phyloP scores from a whole-genome alignment of 2,113 vertebrate genomes.

The Chamaetylas fuelleborni region DNA sequence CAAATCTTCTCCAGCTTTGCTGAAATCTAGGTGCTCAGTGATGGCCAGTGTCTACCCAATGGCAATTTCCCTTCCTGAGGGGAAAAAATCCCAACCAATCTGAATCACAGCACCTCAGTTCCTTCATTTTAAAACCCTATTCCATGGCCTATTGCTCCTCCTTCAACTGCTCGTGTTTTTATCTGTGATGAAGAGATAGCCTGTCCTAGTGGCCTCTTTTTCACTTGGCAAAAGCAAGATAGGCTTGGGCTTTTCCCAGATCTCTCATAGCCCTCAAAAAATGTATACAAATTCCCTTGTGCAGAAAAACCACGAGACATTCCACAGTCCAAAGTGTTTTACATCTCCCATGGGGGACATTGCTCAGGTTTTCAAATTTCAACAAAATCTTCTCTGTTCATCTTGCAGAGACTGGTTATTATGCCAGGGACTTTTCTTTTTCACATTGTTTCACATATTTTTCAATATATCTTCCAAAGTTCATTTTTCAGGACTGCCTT shows the following conservation, averaged over 20 bases:
- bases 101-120: neutral
- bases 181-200: neutral
- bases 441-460: neutral
- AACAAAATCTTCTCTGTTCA: neutral
- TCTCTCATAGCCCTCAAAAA: neutral
- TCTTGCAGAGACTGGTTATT: neutral
- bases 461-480: neutral
- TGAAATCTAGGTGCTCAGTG: neutral
- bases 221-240: neutral
- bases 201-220: neutral
- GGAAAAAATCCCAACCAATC: neutral
- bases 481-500: neutral
- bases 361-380: neutral
- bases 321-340: neutral
- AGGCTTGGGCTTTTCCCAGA: neutral
- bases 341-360: neutral
- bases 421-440: neutral
- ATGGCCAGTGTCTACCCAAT: fast-evolving
- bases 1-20: neutral
- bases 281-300: neutral
- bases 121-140: neutral
- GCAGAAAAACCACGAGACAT: neutral
- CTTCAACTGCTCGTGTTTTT: neutral
- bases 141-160: neutral
- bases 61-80: neutral